These are phyloP conservation scores for Chrysolina haemoptera DNA, from an alignment of 2,888 invertebrate species.

Conservation along the genomic window DNA sequence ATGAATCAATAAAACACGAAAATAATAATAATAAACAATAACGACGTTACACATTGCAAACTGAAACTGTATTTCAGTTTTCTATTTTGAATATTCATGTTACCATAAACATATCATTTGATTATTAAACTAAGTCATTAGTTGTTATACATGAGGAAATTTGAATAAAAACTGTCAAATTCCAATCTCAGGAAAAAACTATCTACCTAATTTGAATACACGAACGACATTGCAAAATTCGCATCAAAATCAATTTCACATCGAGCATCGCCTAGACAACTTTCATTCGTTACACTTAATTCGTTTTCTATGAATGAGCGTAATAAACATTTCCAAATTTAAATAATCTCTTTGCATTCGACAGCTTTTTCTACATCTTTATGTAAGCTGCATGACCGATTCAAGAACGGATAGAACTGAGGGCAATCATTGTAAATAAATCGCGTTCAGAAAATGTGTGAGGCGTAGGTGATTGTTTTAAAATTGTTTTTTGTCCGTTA, in stretches of 20 bases:
- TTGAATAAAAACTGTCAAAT: slow-evolving; percentile 15
- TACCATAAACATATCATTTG: background rate
- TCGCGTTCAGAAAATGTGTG: too few relatives aligned
- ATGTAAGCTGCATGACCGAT: slow-evolving; percentile 8
- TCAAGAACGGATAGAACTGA: too few relatives aligned
- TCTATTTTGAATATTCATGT: background rate
- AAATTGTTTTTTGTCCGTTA: too few relatives aligned
- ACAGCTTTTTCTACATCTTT: slow-evolving; percentile 9
- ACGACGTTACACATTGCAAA: background rate
- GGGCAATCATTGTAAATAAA: too few relatives aligned
- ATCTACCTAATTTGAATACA: slow-evolving; percentile 18
- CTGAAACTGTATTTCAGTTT: background rate
- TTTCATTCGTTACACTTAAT: slow-evolving; percentile 31
- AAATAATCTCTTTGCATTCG: slow-evolving; percentile 1
- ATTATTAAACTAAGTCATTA: background rate
- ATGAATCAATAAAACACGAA: too few relatives aligned
- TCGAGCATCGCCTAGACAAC: slow-evolving; percentile 8
- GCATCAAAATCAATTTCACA: slow-evolving; percentile 8
- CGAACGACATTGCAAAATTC: slow-evolving; percentile 6
- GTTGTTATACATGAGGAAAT: slow-evolving; percentile 4
- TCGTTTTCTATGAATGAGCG: slow-evolving; percentile 19
- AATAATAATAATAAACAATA: too few relatives aligned
- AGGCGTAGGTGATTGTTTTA: too few relatives aligned
- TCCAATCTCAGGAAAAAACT: slow-evolving; percentile 1
- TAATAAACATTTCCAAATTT: slow-evolving; percentile 14